Base-by-base conservation (phyloP, 2,113 vertebrate species). In the Python bivittatus region DNA sequence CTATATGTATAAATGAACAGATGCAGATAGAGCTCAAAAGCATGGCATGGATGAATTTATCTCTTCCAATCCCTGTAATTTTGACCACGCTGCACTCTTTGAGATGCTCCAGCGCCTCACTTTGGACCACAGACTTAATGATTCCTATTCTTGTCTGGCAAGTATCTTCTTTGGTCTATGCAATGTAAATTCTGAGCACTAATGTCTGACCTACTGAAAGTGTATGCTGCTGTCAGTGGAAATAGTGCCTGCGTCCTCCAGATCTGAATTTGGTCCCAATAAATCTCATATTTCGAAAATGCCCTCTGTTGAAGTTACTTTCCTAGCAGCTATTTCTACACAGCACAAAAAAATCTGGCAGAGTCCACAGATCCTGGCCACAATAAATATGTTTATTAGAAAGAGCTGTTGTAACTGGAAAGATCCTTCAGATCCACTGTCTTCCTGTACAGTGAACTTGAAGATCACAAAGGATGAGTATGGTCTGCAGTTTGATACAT, bases 1-100 rank as follows among this genome's bases (percentile, higher is more conserved):
- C 98, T 98, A 98, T 98, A 98, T 99, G 98, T 99, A 97, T 98
- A 99, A 98, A 98, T 95, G 98, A 98, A 99, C 98, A 99, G 99
- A 99, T 97, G 99, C 99, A 97, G 99, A 99, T 98, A 99, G 99
- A 97, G 99, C 99, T 94, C 99, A 99, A 98, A 99, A 99, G 95
- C 99, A 99, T 95, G 99, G 99, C 96, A 99, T 99, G 99, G 99
- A 99, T 96, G 99, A 99, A 98, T 99, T 99, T 97, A 99, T 99
- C 97, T 99, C 99, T 93, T 99, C 99, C 94, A 99, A 99, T 97
- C 99, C 99, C 94, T 99, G 99, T 98, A 99, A 98, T 98, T 99
- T 99, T 97, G 98, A 99, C 98, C 99, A 99, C 94, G 97, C 98
- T 97, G 98, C 98, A 90, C 98, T 99, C 96, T 99, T 99, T 97